Percentiles rank a stretch among this genome's conserved stretches.
Evolutionary conservation across 2,113 vertebrate genomes (phyloP).

Genomic region (Podiceps cristatus): DNA sequence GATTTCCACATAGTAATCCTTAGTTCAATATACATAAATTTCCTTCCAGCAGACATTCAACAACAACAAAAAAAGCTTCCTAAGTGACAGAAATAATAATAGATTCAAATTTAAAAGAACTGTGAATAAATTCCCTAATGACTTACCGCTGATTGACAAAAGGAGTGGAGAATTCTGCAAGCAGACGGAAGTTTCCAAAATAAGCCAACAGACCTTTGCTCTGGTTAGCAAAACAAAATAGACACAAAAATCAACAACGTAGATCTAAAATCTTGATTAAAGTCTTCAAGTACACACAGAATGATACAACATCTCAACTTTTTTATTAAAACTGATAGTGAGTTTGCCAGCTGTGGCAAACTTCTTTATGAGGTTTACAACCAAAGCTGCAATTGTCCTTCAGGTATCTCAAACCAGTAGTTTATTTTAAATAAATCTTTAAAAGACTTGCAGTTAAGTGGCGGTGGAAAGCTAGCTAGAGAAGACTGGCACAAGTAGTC

Average conservation of each 20-base stretch:
- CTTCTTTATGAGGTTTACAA: background rate
- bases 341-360: background rate
- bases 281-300: background rate
- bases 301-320: background rate
- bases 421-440: background rate
- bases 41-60: background rate
- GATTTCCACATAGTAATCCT: background rate
- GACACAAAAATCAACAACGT: slow-evolving; percentile 5
- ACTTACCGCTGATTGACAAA: slow-evolving; percentile 99
- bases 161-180: slow-evolving; percentile 97
- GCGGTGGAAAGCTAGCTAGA: background rate
- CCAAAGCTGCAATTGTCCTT: background rate
- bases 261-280: background rate
- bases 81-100: background rate
- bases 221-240: slow-evolving; percentile 79
- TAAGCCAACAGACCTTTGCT: slow-evolving; percentile 87
- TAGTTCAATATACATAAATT: background rate
- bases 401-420: background rate
- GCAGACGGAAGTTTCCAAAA: slow-evolving; percentile 95
- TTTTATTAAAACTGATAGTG: background rate
- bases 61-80: background rate
- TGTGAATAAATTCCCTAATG: background rate
- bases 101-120: background rate
- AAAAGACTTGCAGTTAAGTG: background rate
- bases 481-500: background rate